Percentiles rank a stretch among this genome's conserved stretches.
Conservation (phyloP, 2,113 vertebrate species). For the Haplochromis vanheusdeni region DNA sequence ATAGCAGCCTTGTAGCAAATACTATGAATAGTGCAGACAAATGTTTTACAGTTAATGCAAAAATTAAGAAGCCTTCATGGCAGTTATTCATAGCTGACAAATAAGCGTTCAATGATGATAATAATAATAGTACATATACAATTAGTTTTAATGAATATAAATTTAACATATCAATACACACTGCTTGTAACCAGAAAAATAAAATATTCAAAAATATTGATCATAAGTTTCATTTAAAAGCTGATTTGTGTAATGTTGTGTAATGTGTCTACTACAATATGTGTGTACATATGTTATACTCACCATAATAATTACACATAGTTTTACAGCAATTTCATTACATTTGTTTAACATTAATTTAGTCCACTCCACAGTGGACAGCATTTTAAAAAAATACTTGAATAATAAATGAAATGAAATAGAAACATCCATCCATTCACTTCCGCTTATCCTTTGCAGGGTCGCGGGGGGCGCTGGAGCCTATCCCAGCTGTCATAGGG, state of each 20-base stretch:
- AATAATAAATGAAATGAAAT: background rate
- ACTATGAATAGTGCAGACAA: background rate
- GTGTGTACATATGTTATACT: background rate
- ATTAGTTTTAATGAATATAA: background rate
- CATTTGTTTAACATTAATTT: background rate
- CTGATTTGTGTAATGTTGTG: background rate
- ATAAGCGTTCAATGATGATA: background rate
- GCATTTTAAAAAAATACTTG: background rate
- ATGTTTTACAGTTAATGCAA: background rate
- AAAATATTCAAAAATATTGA: background rate
- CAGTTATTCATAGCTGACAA: background rate
- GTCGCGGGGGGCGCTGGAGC: too few relatives aligned
- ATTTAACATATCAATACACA: background rate
- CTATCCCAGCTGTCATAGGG: too few relatives aligned
- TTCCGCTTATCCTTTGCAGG: too few relatives aligned
- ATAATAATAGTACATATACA: background rate
- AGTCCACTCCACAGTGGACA: background rate
- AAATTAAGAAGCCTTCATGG: background rate
- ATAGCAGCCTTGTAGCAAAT: background rate
- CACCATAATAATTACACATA: background rate
- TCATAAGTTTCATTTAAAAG: background rate
- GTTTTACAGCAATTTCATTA: background rate
- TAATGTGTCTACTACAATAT: background rate
- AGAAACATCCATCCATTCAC: too few relatives aligned
- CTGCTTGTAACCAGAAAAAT: background rate